Conservation (phyloP, 2,888 invertebrate genomes). For the Spisula subtruncata region DNA sequence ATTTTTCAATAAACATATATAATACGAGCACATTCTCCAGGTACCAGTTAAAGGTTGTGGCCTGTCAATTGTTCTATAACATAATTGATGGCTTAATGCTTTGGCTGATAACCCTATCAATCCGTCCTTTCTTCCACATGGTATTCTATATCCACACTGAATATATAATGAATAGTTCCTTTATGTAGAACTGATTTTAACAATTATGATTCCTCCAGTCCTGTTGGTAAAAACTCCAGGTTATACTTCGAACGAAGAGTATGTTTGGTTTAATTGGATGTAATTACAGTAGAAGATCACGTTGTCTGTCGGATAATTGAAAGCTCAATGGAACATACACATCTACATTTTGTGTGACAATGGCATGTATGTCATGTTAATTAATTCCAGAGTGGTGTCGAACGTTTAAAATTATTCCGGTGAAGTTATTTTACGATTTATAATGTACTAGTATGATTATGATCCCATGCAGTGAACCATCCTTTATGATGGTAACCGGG, state of each 20-base stretch:
- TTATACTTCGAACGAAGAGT: not conserved
- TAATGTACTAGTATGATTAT: not conserved
- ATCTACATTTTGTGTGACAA: not conserved
- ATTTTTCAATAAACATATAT: not conserved
- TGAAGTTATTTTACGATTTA: not conserved
- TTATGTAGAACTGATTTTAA: not conserved
- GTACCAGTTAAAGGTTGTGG: not conserved
- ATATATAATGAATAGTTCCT: not conserved
- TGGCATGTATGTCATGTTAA: not conserved
- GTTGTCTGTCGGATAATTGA: not conserved
- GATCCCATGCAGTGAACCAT: not conserved
- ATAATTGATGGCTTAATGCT: conserved; percentile 5
- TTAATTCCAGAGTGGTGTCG: not conserved
- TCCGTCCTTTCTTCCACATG: not conserved
- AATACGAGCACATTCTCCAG: not conserved
- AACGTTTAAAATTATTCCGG: not conserved
- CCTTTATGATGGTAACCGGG: too few relatives aligned
- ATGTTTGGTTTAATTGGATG: not conserved
- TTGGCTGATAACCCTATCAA: not conserved
- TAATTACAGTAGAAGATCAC: not conserved
- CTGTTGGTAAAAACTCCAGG: not conserved
- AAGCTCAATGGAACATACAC: not conserved
- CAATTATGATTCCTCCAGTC: not conserved
- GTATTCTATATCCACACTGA: not conserved
- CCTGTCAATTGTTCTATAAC: not conserved